These are phyloP conservation scores for Aradophagus sp. DNA, from an alignment of 1,140 invertebrate species.

Conservation along the genomic window DNA sequence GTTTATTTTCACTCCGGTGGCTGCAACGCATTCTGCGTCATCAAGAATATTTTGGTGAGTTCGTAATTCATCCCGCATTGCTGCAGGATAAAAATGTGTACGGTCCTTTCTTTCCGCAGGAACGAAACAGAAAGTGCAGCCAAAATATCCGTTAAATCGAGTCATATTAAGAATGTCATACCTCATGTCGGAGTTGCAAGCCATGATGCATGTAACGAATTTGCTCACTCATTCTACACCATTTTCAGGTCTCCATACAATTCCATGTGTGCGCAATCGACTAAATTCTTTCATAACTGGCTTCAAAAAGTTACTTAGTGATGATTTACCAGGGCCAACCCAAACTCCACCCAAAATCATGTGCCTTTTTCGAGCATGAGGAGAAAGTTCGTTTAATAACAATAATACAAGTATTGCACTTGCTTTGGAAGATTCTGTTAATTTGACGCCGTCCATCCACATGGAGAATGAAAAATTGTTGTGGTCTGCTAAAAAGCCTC, in stretches of 20 bases:
- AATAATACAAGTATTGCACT: constrained; percentile 22
- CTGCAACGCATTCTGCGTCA: not conserved
- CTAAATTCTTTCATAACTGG: constrained; percentile 27
- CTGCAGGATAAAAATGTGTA: constrained; percentile 2
- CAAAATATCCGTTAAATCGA: constrained; percentile 4
- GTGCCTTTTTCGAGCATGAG: constrained; percentile 34
- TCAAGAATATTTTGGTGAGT: constrained; percentile 6
- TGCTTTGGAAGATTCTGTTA: constrained; percentile 27
- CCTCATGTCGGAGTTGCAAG: not conserved
- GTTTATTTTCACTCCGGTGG: not conserved
- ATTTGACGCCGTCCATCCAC: constrained; percentile 18
- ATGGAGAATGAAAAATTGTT: constrained; percentile 32
- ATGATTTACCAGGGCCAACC: constrained; percentile 18
- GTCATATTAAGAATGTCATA: constrained; percentile 12
- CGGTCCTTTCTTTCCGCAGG: not conserved
- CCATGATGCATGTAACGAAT: not conserved
- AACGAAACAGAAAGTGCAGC: constrained; percentile 3
- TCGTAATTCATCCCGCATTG: not conserved
- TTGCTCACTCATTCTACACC: not conserved
- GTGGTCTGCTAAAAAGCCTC: constrained; percentile 2
- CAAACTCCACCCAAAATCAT: constrained; percentile 38
- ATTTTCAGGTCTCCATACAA: constrained; percentile 34
- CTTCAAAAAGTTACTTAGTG: constrained; percentile 12
- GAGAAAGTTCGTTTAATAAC: constrained; percentile 36
- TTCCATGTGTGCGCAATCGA: constrained; percentile 9